Evolutionary conservation across 2,113 vertebrate species (phyloP), one percentile per base, ranked within the genome.

Genomic region (Onychostoma macrolepis): DNA sequence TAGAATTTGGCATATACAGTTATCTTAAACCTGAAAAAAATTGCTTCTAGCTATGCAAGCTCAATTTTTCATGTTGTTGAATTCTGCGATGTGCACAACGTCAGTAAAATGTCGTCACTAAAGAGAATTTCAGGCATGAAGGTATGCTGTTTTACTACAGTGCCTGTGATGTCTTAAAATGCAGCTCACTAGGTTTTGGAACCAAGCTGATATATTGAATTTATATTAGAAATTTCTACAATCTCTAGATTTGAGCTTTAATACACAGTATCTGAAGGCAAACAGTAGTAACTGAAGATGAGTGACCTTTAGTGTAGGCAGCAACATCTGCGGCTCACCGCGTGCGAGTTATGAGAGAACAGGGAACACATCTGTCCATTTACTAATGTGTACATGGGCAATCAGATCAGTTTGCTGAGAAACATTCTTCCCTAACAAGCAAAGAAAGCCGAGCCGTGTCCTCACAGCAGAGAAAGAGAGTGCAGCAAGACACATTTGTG

Each of bases 361-460:
- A 28, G 85, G 78, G 76, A 81, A 67, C 53, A 45, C n/a, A 26
- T 87, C 75, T 56, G 85, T 83, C 85, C 78, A 69, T 61, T 86
- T 86, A 24, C 11, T 36, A 80, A 84, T 80, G 80, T 87, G 88
- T 67, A 75, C 72, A 80, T 63, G 26, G 85, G 80, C 91, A 81
- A 80, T 87, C 72, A 91, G 90, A 92, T 92, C 84, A 87, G 90
- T 85, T 92, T 80, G 65, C 91, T 80, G 81, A 56, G 74, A 89
- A 86, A 78, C 78, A 87, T 80, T 85, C 75, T 83, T 88, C 89
- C 88, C 88, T 91, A 90, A 90, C 89, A 89, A 90, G 63, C 38
- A 43, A 76, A 78, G 85, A 85, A 78, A n/a, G 17, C n/a, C 4
- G 5, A 43, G 12, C 61, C 0, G 2, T 53, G 67, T 75, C 41